A percentile compares a stretch with the other conserved stretches of the same genome.
Conservation (phyloP, 2,888 invertebrate genomes). For the Ctenicera cuprea region DNA sequence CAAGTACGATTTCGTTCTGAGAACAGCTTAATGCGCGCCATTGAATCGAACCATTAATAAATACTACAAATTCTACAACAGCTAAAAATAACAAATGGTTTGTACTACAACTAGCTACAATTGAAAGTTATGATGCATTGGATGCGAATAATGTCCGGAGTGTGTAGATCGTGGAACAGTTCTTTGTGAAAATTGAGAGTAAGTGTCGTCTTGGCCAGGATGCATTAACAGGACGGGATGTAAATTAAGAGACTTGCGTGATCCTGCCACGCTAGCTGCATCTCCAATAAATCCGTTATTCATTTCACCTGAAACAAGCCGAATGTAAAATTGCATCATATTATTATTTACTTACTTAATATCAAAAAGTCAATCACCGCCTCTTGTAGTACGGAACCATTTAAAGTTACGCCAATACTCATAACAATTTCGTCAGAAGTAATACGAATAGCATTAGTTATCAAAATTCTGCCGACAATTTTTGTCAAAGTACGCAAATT, state of each 20-base stretch:
- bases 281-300: slow-evolving; percentile 92
- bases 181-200: slow-evolving; percentile 86
- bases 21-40: too few species aligned
- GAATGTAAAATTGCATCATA: not conserved
- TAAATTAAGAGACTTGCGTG: slow-evolving; percentile 89
- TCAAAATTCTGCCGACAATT: too few species aligned
- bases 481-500: too few species aligned
- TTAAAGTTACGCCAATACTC: too few species aligned
- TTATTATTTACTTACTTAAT: too few species aligned
- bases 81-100: not conserved
- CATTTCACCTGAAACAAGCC: slow-evolving; percentile 83
- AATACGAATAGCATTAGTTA: too few species aligned
- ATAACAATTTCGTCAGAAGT: too few species aligned
- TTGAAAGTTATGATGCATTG: slow-evolving; percentile 78
- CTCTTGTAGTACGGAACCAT: too few species aligned
- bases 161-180: slow-evolving; percentile 73
- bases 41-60: too few species aligned
- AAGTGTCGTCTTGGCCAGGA: slow-evolving; percentile 81
- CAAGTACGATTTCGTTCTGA: too few species aligned
- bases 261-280: slow-evolving; percentile 87
- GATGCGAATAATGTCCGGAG: slow-evolving; percentile 70
- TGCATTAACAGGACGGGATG: slow-evolving; percentile 91
- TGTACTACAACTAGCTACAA: slow-evolving; percentile 28
- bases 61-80: too few species aligned
- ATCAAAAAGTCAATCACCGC: too few species aligned